Evolutionary conservation across 2,797 vertebrate species (phyloP), one percentile per base, ranked within the genome.

Genomic region (Paguma larvata): DNA sequence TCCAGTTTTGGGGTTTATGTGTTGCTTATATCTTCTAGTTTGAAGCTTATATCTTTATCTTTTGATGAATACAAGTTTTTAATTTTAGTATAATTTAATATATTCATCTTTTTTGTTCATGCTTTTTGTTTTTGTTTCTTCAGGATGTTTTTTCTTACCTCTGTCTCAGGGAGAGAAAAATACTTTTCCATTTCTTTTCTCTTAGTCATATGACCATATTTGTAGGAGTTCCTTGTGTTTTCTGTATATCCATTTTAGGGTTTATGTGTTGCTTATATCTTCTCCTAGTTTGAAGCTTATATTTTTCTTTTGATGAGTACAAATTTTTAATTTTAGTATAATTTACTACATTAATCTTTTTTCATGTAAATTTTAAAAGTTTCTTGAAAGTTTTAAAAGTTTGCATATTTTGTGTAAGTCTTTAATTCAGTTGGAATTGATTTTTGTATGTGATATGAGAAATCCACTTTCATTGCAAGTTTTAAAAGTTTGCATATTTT

Each of bases 81-180:
- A 82, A 85, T 70, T 95, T 93, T 88, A 75, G 51, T 85, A 23
- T 73, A 65, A 48, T 59, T 59, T 75, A 53, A 34, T 89, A 15
- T 44, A 53, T 68, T n/a, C 48, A 2, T 89, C 59, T 82, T 85
- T 95, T 65, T 53, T 84, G 18, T 85, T 88, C 32, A 75, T 78
- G 19, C 38, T 90, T 78, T 94, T 86, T 80, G 4, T 90, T 78
- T 94, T 86, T 80, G 4, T 92, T 91, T 87, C 51, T 70, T 70
- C 30, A 70, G n/a, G 11, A 53, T 84, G 8, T 63, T 77, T 91
- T 63, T 25, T 8, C 18, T 51, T 70, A 3, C 34, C 44, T 77
- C 15, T 59, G 9, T 27, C 27, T 41, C 46, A 84, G 73, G 53
- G n/a, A 73, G 32, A 86, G 5, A 84, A 63, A 91, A 53, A 86